Base-by-base conservation (phyloP, 2,888 invertebrate genomes). In the Nomada lathburiana region DNA sequence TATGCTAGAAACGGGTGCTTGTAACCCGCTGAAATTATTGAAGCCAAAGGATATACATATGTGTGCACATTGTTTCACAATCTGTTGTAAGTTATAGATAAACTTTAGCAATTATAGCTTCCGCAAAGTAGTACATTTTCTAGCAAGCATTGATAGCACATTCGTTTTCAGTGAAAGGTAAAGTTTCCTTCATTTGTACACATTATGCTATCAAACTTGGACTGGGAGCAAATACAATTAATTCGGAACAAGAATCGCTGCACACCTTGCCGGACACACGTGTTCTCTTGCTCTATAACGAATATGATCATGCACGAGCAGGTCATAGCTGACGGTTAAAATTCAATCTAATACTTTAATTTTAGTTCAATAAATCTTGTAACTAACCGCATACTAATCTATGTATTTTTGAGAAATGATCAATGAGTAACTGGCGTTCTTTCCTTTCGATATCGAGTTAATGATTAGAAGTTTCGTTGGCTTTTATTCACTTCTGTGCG, bases 191-290 rank as follows among this genome's bases (percentile, higher is more conserved):
- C 7, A 36, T 36, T 7, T 7, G 26, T 10, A n/a, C 50, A n/a
- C 16, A 13, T 59, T 16, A 11, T 26, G 4, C 13, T 26, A 26
- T 18, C 13, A 7, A 7, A 13, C 44, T 9, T 57, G 11, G 20
- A 55, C 10, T 23, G 23, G 5, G 18, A 13, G 11, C 18, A n/a
- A 29, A 42, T 9, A 26, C 42, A 76, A 70, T 62, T 36, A 26
- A 42, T 36, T 44, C 26, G 1, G n/a, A n/a, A 13, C 42, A 72
- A 29, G 23, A 68, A 44, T 62, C 16, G 23, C 18, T n/a, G 26
- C 7, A 13, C n/a, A 11, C 13, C 60, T 60, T 16, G 67, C 60
- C 64, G 29, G 47, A 74, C 26, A 44, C 65, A 74, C 63, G 63
- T 76, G 68, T 23, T 59, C 42, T 29, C 20, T 20, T 23, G 13